phyloP scores from a whole-genome alignment of 1,140 invertebrate species.

The Drosophila saltans region DNA sequence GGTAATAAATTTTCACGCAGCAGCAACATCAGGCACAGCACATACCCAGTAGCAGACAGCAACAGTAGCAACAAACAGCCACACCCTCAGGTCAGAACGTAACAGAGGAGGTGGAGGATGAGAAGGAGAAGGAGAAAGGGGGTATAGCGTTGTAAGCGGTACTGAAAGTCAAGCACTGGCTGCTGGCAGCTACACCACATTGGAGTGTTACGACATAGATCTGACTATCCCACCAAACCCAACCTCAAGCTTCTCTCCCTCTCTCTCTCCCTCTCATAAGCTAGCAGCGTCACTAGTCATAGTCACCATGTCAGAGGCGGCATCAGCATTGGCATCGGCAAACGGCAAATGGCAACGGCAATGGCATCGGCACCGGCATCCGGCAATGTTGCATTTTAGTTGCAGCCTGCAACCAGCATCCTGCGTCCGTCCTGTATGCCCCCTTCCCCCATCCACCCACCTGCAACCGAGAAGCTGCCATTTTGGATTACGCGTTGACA shows the following conservation, averaged over 20 bases:
- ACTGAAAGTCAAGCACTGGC: slow-evolving; percentile 19
- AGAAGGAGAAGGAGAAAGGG: too few relatives aligned
- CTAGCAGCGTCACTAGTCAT: too few relatives aligned
- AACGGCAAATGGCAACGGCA: background rate
- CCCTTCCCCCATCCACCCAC: background rate
- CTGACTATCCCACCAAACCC: background rate
- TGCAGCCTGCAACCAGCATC: slow-evolving; percentile 9
- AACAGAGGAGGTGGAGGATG: background rate
- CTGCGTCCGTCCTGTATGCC: background rate
- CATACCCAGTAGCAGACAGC: slow-evolving; percentile 5
- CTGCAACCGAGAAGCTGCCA: background rate
- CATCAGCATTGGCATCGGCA: background rate
- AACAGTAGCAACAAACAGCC: slow-evolving; percentile 13
- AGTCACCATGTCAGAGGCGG: background rate
- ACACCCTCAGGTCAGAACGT: slow-evolving; percentile 12
- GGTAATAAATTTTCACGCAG: slow-evolving; percentile 40
- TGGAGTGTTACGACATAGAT: slow-evolving; percentile 20
- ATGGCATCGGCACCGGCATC: background rate
- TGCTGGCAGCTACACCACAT: slow-evolving; percentile 17
- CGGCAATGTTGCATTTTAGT: slow-evolving; percentile 22
- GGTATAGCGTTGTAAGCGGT: background rate
- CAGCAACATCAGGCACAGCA: slow-evolving; percentile 33
- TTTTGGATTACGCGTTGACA: slow-evolving; percentile 22
- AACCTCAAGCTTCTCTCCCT: too few relatives aligned
- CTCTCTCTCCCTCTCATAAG: too few relatives aligned